phyloP scores from a whole-genome alignment of 2,113 vertebrate genomes.

The Mus musculus region GRCm39 chr12:71587501-71588000 shows the following conservation, averaged over 20 bases:
- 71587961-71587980: not conserved
- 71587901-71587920: not conserved
- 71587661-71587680: slow-evolving; percentile 17
- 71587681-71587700: not conserved
- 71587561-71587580: not conserved
- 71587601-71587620: not conserved
- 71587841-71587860: not conserved
- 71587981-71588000: not conserved
- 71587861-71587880: not conserved
- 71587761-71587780: not conserved
- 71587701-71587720: not conserved
- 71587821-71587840: not conserved
- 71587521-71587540: not conserved
- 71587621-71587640: not conserved
- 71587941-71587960: not conserved
- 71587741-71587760: not conserved
- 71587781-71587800: not conserved
- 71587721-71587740: not conserved
- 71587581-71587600: not conserved
- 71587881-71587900: not conserved
- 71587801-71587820: not conserved
- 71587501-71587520: not conserved
- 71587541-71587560: not conserved
- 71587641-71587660: not conserved
- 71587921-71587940: not conserved